Evolutionary conservation across 92 coral and sea anemone genomes (phyloP), one percentile per base, ranked within the genome.

Genomic region (Meandrina meandrites): DNA sequence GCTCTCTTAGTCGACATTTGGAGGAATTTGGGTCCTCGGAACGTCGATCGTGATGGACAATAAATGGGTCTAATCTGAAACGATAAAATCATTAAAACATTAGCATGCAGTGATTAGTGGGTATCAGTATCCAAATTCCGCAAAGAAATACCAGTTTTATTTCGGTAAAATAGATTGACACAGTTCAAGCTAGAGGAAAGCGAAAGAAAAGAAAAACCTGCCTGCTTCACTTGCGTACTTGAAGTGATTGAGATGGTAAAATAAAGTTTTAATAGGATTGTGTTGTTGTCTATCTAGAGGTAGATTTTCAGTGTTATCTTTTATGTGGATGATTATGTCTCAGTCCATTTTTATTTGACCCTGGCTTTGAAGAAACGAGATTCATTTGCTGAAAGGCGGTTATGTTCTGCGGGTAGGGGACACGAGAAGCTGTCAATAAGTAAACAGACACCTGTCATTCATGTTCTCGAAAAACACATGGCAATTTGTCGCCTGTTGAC

Each of bases 381-480:
- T 11, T 28, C 34, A 13, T 11, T 77, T 24, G 81, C n/a, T 78
- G 81, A 78, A 32, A 78, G 36, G 64, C 45, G 67, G 40, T 53
- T 54, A 78, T 24, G 66, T 31, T 47, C 45, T 30, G 34, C 37
- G 42, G 48, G 50, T 22, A 15, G 31, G 22, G 18, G 18, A 28
- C 56, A 78, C 24, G 32, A 21, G 21, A 74, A 18, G 78, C 68
- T 67, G 62, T 66, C 54, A 74, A 13, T 31, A 54, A 36, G 17
- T 19, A 70, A 70, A 51, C 53, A 14, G 68, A 31, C 78, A 82
- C 86, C 78, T 71, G 86, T 50, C 28, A 21, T 11, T 51, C 27
- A 17, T 21, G 6, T 70, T 22, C 47, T 40, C 31, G 0, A n/a
- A 66, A 19, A n/a, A 31, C 71, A 35, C 73, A 53, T 37, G 32